A percentile compares a stretch with the other conserved stretches of the same genome.
phyloP scores from a whole-genome alignment of 2,113 vertebrate genomes.

The Gopherus evgoodei region DNA sequence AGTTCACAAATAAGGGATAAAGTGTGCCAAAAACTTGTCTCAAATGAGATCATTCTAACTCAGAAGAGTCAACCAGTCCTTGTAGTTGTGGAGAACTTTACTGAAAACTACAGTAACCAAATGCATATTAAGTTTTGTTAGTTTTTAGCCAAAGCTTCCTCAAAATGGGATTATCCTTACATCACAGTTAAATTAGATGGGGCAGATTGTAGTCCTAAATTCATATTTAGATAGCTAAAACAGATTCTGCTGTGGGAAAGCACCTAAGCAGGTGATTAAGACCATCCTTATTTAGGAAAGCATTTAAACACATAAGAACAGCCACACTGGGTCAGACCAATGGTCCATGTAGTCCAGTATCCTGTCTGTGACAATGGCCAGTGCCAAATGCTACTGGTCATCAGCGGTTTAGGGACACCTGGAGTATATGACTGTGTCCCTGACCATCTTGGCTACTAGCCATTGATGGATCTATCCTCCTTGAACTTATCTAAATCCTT shows the following conservation, averaged over 20 bases:
- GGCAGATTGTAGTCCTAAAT: not conserved
- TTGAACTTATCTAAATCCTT: no score
- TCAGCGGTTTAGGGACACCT: no score
- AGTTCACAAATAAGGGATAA: not conserved
- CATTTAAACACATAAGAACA: no score
- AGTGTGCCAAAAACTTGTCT: not conserved
- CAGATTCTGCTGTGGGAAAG: not conserved
- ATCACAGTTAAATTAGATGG: not conserved
- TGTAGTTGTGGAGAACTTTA: not conserved
- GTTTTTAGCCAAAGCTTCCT: not conserved
- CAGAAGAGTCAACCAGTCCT: not conserved
- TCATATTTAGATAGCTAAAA: slow-evolving; percentile 15
- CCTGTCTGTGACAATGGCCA: no score
- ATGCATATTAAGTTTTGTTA: not conserved
- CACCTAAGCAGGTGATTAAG: not conserved
- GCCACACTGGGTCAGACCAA: no score
- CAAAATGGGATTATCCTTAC: not conserved
- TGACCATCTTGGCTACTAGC: no score
- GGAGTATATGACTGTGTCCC: no score
- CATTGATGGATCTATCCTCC: no score
- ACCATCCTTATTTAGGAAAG: not conserved
- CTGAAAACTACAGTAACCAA: not conserved
- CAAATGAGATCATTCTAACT: slow-evolving; percentile 4
- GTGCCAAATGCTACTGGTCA: no score
- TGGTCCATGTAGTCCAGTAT: no score